Percentiles rank a stretch among this genome's conserved stretches.
These are phyloP conservation scores for Halcyon malimbica DNA, from an alignment of 2,113 vertebrate genomes.

Conservation along the genomic window DNA sequence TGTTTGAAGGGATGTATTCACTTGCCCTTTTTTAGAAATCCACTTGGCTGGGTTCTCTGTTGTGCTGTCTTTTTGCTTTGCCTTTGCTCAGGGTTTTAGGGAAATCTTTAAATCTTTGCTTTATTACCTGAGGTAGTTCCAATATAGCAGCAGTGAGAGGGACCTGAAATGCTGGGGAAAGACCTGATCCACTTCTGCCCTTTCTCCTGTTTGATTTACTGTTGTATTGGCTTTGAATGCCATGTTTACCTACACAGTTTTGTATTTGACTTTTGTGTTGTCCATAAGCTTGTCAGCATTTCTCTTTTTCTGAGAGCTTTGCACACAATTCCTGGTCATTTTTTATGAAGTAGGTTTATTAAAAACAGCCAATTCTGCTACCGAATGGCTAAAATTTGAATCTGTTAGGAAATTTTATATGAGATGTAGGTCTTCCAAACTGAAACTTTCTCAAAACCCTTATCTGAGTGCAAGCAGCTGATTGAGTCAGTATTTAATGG, in stretches of 20 bases:
- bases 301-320: not conserved
- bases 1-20: not conserved
- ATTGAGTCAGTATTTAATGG: not conserved
- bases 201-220: conserved; percentile 1
- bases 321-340: not conserved
- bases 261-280: not conserved
- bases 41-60: not conserved
- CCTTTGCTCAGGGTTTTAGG: not conserved
- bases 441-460: not conserved
- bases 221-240: not conserved
- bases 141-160: not conserved
- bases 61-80: not conserved
- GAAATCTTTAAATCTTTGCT: not conserved
- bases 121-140: not conserved
- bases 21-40: not conserved
- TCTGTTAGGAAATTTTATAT: not conserved
- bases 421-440: not conserved
- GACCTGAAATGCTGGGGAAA: not conserved
- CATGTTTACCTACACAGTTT: not conserved
- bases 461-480: not conserved
- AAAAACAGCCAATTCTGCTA: not conserved
- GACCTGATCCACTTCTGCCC: not conserved
- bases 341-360: not conserved
- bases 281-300: not conserved
- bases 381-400: not conserved